These are phyloP conservation scores for Ailuropoda melanoleuca DNA, from an alignment of 2,113 vertebrate genomes.

Conservation along the genomic window DNA sequence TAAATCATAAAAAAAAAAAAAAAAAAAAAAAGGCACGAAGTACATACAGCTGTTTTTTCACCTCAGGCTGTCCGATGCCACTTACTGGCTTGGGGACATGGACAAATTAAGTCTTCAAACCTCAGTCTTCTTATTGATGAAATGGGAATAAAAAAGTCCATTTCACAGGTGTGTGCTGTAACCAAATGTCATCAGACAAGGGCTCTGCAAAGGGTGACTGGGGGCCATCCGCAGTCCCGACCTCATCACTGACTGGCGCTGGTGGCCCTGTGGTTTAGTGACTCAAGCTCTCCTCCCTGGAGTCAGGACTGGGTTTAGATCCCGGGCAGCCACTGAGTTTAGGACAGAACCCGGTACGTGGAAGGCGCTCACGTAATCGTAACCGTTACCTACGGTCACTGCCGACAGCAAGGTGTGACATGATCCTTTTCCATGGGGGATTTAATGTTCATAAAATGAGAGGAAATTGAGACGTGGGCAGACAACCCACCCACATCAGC, in stretches of 20 bases:
- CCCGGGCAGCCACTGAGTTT: not conserved
- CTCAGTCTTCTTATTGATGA: not conserved
- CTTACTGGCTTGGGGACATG: not conserved
- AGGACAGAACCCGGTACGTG: not conserved
- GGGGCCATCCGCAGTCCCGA: accelerated
- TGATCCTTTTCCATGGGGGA: not conserved
- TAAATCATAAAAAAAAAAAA: not conserved
- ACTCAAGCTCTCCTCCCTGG: not conserved
- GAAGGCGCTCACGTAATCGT: not conserved
- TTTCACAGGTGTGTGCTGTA: not conserved
- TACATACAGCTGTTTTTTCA: not conserved
- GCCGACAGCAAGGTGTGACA: not conserved
- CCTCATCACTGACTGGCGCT: accelerated
- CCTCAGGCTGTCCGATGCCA: not conserved
- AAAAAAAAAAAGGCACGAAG: not conserved
- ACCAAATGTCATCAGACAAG: not conserved
- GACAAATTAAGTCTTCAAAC: not conserved
- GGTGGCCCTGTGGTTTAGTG: no score
- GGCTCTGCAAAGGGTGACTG: not conserved
- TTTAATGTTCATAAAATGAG: not conserved
- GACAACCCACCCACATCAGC: not conserved
- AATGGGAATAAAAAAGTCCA: not conserved
- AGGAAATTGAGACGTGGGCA: not conserved
- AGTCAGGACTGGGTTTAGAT: not conserved
- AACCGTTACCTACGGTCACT: not conserved